phyloP scores from a whole-genome alignment of 30 jellyfish, hydroid and myxozoan genomes.

The Nemopilema nomurai region DNA sequence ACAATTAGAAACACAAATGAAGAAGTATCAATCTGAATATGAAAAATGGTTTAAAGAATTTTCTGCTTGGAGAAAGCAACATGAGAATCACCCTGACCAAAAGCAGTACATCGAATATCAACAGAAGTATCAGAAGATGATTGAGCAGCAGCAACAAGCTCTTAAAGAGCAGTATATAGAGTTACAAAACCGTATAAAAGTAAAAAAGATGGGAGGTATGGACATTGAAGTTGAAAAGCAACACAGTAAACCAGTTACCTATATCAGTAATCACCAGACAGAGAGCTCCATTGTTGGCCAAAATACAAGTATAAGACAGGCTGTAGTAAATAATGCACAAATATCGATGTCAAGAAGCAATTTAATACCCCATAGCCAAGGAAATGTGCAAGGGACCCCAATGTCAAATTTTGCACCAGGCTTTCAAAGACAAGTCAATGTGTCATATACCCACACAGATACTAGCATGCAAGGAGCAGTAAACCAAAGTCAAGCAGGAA shows the following conservation, averaged over 20 bases:
- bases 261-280: neutral
- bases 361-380: neutral
- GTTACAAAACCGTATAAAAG: slow-evolving; percentile 64
- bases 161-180: slow-evolving; percentile 75
- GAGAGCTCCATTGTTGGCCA: neutral
- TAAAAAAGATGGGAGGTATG: neutral
- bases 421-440: neutral
- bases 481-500: neutral
- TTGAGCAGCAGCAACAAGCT: slow-evolving; percentile 85
- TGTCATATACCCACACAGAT: neutral
- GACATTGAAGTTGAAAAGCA: neutral
- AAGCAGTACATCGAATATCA: slow-evolving; percentile 87
- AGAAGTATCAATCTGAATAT: slow-evolving; percentile 80
- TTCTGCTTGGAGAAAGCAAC: slow-evolving; percentile 85
- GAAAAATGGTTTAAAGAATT: slow-evolving; percentile 91
- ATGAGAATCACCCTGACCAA: slow-evolving; percentile 93
- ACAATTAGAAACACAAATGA: slow-evolving; percentile 81
- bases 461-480: neutral
- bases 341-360: neutral
- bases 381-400: neutral
- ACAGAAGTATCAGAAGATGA: slow-evolving; percentile 81
- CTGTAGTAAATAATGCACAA: neutral
- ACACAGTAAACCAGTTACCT: neutral
- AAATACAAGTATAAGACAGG: neutral
- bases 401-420: neutral